A percentile compares a stretch with the other conserved stretches of the same genome.
Conservation (phyloP, 2,797 vertebrate species). For the Gymnothorax reevesii region DNA sequence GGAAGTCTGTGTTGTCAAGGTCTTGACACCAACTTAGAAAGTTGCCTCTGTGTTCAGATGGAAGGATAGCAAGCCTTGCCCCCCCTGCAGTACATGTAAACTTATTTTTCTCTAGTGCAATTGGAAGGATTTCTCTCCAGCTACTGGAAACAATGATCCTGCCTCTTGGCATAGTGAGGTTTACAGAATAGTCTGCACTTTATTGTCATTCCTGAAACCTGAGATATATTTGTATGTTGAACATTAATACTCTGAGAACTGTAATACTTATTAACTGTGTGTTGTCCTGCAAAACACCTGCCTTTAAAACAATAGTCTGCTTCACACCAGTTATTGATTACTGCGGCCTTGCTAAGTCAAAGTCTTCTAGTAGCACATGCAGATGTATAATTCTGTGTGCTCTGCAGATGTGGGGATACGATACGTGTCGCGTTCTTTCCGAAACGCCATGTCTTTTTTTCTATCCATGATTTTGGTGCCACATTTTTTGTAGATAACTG, state of each 20-base stretch:
- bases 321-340: not conserved
- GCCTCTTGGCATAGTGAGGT: slow-evolving; percentile 6
- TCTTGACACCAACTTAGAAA: slow-evolving; percentile 16
- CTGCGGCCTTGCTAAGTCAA: not conserved
- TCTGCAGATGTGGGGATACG: not conserved
- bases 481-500: not conserved
- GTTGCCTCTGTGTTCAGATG: slow-evolving; percentile 28
- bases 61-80: slow-evolving; percentile 11
- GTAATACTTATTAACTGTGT: not conserved
- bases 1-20: slow-evolving; percentile 23
- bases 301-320: not conserved
- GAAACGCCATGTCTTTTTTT: not conserved
- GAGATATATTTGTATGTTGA: slow-evolving; percentile 36
- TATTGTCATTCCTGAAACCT: slow-evolving; percentile 38
- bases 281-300: slow-evolving; percentile 14
- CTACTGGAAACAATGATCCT: slow-evolving; percentile 20
- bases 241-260: not conserved
- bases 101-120: not conserved
- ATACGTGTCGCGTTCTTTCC: slow-evolving; percentile 2
- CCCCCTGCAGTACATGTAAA: slow-evolving; percentile 12
- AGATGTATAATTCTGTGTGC: not conserved
- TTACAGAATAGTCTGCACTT: slow-evolving; percentile 28
- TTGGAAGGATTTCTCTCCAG: not conserved
- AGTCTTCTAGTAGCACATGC: not conserved
- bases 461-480: not conserved